Evolutionary conservation across 2,797 vertebrate genomes (phyloP).

Genomic region (Smutsia temminckii): DNA sequence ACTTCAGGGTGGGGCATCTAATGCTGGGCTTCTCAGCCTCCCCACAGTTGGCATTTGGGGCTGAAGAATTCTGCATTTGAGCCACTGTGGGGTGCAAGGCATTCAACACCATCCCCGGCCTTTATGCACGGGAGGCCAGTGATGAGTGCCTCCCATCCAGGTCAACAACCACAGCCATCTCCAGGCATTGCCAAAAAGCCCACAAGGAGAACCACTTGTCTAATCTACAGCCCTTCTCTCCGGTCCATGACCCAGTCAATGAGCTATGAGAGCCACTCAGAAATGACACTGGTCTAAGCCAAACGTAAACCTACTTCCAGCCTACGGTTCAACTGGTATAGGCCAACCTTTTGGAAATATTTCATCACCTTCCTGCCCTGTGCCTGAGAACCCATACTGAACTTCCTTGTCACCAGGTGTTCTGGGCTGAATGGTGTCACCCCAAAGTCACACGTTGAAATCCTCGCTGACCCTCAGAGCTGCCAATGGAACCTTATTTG

Average conservation of each 20-base stretch:
- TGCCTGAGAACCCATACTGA: neutral
- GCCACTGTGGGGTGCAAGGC: too few species aligned
- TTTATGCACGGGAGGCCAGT: neutral
- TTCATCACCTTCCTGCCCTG: neutral
- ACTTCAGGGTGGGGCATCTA: neutral
- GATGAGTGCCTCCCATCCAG: neutral
- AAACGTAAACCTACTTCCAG: neutral
- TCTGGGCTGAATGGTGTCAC: neutral
- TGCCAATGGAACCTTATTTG: neutral
- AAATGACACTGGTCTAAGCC: accelerated
- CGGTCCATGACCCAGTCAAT: accelerated
- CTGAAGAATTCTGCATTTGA: neutral
- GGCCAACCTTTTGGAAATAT: neutral
- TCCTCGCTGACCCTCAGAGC: neutral
- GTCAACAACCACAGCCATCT: accelerated
- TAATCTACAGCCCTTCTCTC: neutral
- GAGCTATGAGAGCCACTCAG: neutral
- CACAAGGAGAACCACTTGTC: neutral
- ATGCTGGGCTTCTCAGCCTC: neutral
- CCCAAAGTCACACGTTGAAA: neutral
- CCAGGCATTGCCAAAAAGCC: neutral
- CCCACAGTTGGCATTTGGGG: neutral
- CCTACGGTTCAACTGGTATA: too few species aligned
- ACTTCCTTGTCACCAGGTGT: neutral
- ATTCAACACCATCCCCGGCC: neutral